Evolutionary conservation across 2,888 invertebrate species (phyloP).

Genomic region (Congeria kusceri): DNA sequence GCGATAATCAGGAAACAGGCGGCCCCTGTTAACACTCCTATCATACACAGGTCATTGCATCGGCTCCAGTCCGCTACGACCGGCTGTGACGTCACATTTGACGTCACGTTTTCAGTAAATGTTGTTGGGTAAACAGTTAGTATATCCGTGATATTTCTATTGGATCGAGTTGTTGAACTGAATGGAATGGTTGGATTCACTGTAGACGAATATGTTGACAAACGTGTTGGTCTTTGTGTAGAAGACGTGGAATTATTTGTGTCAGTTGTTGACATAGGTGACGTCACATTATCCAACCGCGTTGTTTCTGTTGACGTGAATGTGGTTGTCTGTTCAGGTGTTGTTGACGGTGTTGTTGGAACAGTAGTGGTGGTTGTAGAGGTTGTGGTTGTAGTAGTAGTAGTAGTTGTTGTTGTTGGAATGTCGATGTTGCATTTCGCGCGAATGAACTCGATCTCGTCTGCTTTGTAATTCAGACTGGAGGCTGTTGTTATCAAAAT

Average conservation of each 20-base stretch:
- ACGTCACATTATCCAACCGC: too few relatives aligned
- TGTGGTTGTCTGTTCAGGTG: neutral
- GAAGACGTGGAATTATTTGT: too few relatives aligned
- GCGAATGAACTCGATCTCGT: conserved; percentile 28
- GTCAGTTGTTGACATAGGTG: too few relatives aligned
- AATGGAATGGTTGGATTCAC: too few relatives aligned
- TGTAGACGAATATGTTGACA: too few relatives aligned
- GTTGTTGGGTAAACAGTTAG: too few relatives aligned
- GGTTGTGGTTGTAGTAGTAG: conserved; percentile 36
- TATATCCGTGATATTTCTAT: too few relatives aligned
- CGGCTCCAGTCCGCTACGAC: neutral
- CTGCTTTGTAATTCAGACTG: conserved; percentile 11
- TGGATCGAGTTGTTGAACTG: too few relatives aligned
- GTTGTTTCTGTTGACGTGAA: neutral
- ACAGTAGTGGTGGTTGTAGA: conserved; percentile 23
- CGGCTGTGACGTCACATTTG: too few relatives aligned
- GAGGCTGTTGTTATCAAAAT: conserved; percentile 32
- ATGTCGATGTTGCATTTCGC: conserved; percentile 44
- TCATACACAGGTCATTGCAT: conserved; percentile 23
- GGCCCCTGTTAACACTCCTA: conserved; percentile 29
- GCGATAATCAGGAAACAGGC: conserved; percentile 17
- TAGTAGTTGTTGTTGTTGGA: conserved; percentile 53
- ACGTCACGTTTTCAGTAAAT: too few relatives aligned
- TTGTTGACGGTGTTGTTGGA: conserved; percentile 3
- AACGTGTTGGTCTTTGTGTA: too few relatives aligned